Percentiles rank a stretch among this genome's conserved stretches.
Conservation (phyloP, 1,140 invertebrate genomes). For the Procambarus clarkii region DNA sequence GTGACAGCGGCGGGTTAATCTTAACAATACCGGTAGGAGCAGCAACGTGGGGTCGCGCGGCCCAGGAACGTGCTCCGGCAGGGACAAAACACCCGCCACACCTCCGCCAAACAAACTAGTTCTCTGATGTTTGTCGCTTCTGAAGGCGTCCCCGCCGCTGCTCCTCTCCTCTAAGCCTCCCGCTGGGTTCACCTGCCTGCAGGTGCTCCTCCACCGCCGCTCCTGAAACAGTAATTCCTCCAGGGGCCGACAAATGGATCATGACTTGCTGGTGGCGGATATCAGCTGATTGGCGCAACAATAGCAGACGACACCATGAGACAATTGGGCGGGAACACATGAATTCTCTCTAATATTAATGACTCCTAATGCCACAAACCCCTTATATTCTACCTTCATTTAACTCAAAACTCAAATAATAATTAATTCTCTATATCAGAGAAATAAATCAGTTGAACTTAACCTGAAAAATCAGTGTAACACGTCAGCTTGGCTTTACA, state of each 20-base stretch:
- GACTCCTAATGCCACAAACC: neutral
- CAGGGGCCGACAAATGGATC: neutral
- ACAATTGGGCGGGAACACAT: neutral
- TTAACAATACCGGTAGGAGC: neutral
- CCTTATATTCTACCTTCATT: too few species aligned
- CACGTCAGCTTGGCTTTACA: too few species aligned
- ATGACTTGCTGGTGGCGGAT: constrained; percentile 1
- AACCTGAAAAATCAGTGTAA: too few species aligned
- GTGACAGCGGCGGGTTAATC: neutral
- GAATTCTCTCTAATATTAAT: neutral
- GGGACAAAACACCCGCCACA: neutral
- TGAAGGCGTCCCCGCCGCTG: too few species aligned
- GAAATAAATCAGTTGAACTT: too few species aligned
- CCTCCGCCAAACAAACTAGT: constrained; percentile 5
- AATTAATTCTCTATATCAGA: too few species aligned
- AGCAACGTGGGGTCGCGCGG: neutral
- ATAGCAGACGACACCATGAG: constrained; percentile 4
- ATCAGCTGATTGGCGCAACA: constrained; percentile 12
- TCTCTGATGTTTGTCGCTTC: neutral
- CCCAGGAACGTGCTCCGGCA: neutral
- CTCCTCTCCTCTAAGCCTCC: too few species aligned
- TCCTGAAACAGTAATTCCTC: too few species aligned
- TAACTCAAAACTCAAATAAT: too few species aligned
- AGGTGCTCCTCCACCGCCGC: too few species aligned
- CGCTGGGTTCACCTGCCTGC: too few species aligned